Evolutionary conservation across 2,888 invertebrate genomes (phyloP).

Genomic region (Odontothrips loti): DNA sequence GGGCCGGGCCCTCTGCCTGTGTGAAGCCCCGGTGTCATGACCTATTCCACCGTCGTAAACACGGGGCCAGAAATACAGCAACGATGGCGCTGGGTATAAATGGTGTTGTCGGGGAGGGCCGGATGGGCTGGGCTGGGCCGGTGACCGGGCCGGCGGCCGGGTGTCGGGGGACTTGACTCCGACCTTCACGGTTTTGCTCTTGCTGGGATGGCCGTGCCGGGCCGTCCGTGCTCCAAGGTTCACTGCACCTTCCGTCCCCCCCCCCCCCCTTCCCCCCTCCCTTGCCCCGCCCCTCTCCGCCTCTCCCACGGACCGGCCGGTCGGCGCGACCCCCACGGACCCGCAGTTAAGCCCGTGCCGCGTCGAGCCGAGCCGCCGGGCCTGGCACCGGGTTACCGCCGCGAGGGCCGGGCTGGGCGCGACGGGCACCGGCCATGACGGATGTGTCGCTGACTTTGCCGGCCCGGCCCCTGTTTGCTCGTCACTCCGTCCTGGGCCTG

Average conservation of each 20-base stretch:
- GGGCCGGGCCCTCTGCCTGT: no score
- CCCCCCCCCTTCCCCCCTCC: background rate
- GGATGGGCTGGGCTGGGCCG: background rate
- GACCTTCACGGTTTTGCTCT: slow-evolving; percentile 29
- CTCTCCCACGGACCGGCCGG: slow-evolving; percentile 4
- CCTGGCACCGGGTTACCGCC: background rate
- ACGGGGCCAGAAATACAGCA: no score
- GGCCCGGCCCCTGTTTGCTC: no score
- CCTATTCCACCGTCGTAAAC: no score
- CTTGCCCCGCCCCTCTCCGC: background rate
- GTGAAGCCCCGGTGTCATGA: no score
- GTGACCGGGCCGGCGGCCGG: slow-evolving; percentile 20
- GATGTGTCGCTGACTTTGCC: background rate
- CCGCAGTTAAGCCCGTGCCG: background rate
- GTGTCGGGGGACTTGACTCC: slow-evolving; percentile 21
- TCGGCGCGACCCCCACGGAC: background rate
- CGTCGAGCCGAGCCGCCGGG: background rate
- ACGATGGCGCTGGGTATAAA: no score
- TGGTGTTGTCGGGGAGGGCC: background rate
- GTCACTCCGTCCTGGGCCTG: no score
- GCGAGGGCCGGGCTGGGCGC: background rate
- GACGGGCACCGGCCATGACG: no score
- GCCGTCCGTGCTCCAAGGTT: slow-evolving; percentile 32
- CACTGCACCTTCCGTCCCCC: slow-evolving; percentile 32
- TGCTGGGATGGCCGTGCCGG: background rate